Evolutionary conservation across 2,888 invertebrate genomes (phyloP), one percentile per base, ranked within the genome.

Genomic region (Lepidochrysops patricia): DNA sequence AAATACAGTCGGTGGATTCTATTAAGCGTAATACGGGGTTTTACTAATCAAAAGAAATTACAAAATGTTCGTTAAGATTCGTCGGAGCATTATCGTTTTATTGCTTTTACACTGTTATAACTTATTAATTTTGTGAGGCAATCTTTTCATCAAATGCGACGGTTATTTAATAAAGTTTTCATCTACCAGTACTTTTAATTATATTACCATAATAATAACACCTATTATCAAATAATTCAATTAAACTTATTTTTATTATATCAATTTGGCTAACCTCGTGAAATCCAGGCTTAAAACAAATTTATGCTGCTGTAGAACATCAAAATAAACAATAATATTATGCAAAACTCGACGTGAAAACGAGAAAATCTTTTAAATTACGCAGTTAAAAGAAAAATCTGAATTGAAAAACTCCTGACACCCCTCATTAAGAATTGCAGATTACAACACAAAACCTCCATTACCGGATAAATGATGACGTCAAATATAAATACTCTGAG

Each of bases 391-490:
- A 43, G 19, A 1, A 19, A 43, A 19, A 43, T 43, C 43, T 3
- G 43, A 43, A 43, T 43, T 43, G 19, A 12, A 29, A 29, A 29
- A 29, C 29, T 29, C 29, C 29, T 6, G 23, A 43, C 19, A 43
- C 19, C 23, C 19, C 13, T 54, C 32, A 54, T 32, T 32, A n/a
- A n/a, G 54, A 54, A 54, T 54, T 29, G 54, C 7, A 32, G 54
- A 54, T 54, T 54, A 54, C 32, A 27, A 63, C 58, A 57, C 57
- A 64, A 66, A 68, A 67, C 63, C 61, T 60, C 61, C 63, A 66
- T 63, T 64, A 67, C 66, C 68, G 60, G 60, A 65, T 64, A 65
- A 63, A 63, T 32, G 54, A 54, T 54, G 19, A 29, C 54, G 63
- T 60, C 60, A 63, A 64, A 49, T 54, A 61, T 35, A 63, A 61